phyloP scores from a whole-genome alignment of 2,888 invertebrate species.

The Hypolimnas misippus region DNA sequence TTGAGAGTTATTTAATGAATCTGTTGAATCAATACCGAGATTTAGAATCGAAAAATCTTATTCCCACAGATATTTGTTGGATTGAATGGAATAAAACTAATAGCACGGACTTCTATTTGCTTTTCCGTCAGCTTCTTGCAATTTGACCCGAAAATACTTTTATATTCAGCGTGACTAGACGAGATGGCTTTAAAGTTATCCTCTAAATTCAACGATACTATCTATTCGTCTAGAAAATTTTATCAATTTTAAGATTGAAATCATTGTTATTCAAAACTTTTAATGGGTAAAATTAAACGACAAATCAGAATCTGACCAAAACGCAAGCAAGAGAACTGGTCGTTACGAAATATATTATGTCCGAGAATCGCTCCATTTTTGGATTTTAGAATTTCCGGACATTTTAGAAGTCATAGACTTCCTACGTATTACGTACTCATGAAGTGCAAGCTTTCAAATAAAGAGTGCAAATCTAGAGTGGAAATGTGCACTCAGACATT shows the following conservation, averaged over 20 bases:
- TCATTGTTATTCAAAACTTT: not conserved
- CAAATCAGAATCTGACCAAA: too few species aligned
- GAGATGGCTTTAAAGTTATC: not conserved
- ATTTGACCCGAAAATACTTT: slow-evolving; percentile 46
- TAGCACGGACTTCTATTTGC: slow-evolving; percentile 43
- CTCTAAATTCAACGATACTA: not conserved
- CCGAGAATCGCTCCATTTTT: too few species aligned
- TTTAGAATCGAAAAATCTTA: slow-evolving; percentile 32
- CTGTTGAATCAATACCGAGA: slow-evolving; percentile 31
- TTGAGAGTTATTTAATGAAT: slow-evolving; percentile 40
- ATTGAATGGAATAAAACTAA: slow-evolving; percentile 44
- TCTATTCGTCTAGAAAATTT: not conserved
- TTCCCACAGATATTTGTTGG: slow-evolving; percentile 27
- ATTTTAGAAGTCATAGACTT: slow-evolving; percentile 14
- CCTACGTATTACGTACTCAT: slow-evolving; percentile 45
- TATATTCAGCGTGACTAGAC: slow-evolving; percentile 37
- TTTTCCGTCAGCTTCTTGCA: slow-evolving; percentile 43
- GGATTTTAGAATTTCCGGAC: not conserved
- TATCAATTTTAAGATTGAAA: not conserved
- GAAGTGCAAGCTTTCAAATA: slow-evolving; percentile 48
- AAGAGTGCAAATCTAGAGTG: slow-evolving; percentile 41
- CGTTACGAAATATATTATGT: too few species aligned
- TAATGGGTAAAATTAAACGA: too few species aligned
- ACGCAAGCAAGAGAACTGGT: too few species aligned
- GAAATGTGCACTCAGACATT: slow-evolving; percentile 34